Conservation (phyloP, 2,888 invertebrate species). For the Diaprepes abbreviatus region DNA sequence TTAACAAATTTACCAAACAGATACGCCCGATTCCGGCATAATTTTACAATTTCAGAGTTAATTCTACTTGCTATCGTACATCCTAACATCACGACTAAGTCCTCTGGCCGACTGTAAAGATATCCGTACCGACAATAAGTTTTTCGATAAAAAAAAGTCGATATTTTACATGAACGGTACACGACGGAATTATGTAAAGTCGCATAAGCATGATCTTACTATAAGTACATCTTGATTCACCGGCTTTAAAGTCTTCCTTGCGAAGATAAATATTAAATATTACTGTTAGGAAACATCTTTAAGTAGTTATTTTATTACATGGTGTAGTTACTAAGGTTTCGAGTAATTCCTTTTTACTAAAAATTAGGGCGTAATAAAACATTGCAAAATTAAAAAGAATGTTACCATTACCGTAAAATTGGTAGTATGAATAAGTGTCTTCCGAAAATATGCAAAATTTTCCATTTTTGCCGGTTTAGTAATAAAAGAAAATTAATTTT, state of each 20-base stretch:
- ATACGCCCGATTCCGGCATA: neutral
- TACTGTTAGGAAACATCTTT: slow-evolving; percentile 1
- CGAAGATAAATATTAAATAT: slow-evolving; percentile 6
- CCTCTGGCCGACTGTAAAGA: slow-evolving; percentile 14
- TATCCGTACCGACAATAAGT: slow-evolving; percentile 9
- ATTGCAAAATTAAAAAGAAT: too few relatives aligned
- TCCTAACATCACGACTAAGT: slow-evolving; percentile 8
- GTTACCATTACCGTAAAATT: too few relatives aligned
- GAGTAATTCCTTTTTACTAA: too few relatives aligned
- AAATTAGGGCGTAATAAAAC: too few relatives aligned
- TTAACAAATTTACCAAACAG: neutral
- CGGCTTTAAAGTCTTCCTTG: neutral
- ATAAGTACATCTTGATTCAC: slow-evolving; percentile 5
- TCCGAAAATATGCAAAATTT: too few relatives aligned
- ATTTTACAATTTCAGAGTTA: neutral
- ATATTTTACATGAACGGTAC: slow-evolving; percentile 39
- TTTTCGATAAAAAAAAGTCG: slow-evolving; percentile 22
- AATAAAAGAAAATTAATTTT: too few relatives aligned
- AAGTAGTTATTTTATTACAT: neutral
- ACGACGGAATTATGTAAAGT: slow-evolving; percentile 37
- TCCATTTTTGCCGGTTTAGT: too few relatives aligned
- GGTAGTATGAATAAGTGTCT: too few relatives aligned
- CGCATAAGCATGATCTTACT: slow-evolving; percentile 8
- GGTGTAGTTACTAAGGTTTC: neutral
- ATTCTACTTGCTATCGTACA: neutral